Evolutionary conservation across 2,113 vertebrate genomes (phyloP), one percentile per base, ranked within the genome.

Genomic region (Garra rufa): DNA sequence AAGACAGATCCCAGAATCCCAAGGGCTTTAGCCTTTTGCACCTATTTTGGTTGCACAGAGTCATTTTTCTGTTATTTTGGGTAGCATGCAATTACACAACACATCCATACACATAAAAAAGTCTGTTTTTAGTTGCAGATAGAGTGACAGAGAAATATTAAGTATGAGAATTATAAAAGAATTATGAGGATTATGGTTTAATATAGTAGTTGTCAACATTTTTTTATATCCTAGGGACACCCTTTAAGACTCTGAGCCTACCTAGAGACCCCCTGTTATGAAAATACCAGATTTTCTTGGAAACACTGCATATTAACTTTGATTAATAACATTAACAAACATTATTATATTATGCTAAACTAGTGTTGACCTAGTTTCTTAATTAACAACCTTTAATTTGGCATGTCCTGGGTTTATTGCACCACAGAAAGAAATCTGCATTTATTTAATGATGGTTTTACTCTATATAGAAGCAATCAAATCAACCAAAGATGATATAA

Each of bases 1-100:
- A 50, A 57, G 59, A 46, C 73, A 78, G 71, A 75, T 85, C 63
- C 48, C 48, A 59, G 48, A n/a, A 52, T 80, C 71, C 61, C 52
- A 55, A 38, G 41, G 52, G 81, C 50, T 88, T 74, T 79, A 41
- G 24, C 75, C 38, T 86, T 75, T 82, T 74, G 55, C 82, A 59
- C 67, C 59, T 63, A 21, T 50, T 81, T 70, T 46, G 65, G n/a
- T 30, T 55, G n/a, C 52, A 24, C 9, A 6, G 34, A 79, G 63
- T 71, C 8, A 11, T 59, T 85, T 79, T 57, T 13, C 44, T 30
- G 34, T 50, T 15, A 34, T 52, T 73, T 38, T 38, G 28, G 50
- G 77, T 50, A 21, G 48, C 75, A 24, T 19, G 77, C 59, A 80
- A 67, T 81, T 46, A 67, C 41, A 48, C 4, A 34, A 19, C 61